These are phyloP conservation scores for Etheostoma perlongum DNA, from an alignment of 2,797 vertebrate species.

Conservation along the genomic window DNA sequence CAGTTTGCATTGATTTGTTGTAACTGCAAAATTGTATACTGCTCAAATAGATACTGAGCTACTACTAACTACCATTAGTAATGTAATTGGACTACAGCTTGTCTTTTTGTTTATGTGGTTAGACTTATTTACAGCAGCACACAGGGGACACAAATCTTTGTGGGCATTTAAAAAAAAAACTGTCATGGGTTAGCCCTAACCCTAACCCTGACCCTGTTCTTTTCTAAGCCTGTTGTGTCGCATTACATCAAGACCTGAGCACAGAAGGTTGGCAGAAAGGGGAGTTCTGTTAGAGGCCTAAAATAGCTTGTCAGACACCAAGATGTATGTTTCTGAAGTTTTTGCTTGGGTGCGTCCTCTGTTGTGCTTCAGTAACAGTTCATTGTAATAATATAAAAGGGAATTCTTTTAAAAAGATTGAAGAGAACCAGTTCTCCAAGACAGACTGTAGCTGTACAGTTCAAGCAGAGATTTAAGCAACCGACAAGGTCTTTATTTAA, in stretches of 20 bases:
- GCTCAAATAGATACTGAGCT: background rate
- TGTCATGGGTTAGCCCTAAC: background rate
- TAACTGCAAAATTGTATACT: background rate
- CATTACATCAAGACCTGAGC: constrained; percentile 53
- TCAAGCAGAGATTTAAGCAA: constrained; percentile 36
- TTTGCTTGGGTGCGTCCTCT: constrained; percentile 33
- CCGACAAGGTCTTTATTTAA: constrained; percentile 54
- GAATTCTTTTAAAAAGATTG: constrained; percentile 33
- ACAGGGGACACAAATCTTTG: background rate
- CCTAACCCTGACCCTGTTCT: too few species aligned
- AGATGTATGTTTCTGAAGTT: constrained; percentile 27
- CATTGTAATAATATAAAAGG: constrained; percentile 21
- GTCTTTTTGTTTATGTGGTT: background rate
- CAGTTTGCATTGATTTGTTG: background rate
- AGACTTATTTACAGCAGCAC: background rate
- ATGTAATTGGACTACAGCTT: background rate
- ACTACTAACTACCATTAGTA: background rate
- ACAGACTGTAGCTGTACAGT: constrained; percentile 15
- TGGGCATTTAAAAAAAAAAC: constrained; percentile 3
- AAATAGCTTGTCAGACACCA: constrained; percentile 66
- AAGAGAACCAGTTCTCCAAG: constrained; percentile 30
- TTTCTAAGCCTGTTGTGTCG: constrained; percentile 10
- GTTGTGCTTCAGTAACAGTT: constrained; percentile 32
- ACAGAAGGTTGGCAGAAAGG: constrained; percentile 81
- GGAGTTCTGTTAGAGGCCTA: constrained; percentile 71